Conservation (phyloP, 1,140 invertebrate species). For the Platyscapa corneri region DNA sequence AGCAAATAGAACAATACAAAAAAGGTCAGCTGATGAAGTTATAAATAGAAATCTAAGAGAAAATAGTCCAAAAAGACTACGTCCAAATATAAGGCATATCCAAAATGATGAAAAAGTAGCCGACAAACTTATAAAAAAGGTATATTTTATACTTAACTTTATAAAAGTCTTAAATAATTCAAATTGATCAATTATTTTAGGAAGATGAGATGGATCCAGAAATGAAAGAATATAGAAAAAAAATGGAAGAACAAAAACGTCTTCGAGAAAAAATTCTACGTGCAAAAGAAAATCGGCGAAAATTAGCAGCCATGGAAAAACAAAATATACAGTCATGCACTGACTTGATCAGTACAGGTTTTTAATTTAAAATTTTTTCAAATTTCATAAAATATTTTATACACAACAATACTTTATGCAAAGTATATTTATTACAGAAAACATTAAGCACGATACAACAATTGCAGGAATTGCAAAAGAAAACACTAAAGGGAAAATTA, state of each 20-base stretch:
- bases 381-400: conserved; percentile 33
- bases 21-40: conserved; percentile 28
- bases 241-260: conserved; percentile 80
- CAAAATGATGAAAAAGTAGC: conserved; percentile 36
- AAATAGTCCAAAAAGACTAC: conserved; percentile 42
- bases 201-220: conserved; percentile 78
- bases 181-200: conserved; percentile 50
- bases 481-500: conserved; percentile 57
- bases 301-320: conserved; percentile 75
- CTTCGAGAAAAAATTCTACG: conserved; percentile 77
- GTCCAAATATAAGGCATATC: conserved; percentile 4
- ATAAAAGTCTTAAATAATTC: neutral
- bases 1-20: conserved; percentile 4
- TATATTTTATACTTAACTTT: conserved; percentile 37
- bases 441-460: conserved; percentile 56
- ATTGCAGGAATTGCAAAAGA: conserved; percentile 61
- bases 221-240: conserved; percentile 77
- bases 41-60: conserved; percentile 24
- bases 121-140: conserved; percentile 56
- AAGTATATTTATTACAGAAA: conserved; percentile 53
- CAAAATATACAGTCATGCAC: conserved; percentile 60
- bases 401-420: neutral
- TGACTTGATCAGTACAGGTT: conserved; percentile 58
- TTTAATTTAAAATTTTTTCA: conserved; percentile 24
- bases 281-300: conserved; percentile 78